These are phyloP conservation scores for Lithobius niger DNA, from an alignment of 1,140 invertebrate species.

Conservation along the genomic window DNA sequence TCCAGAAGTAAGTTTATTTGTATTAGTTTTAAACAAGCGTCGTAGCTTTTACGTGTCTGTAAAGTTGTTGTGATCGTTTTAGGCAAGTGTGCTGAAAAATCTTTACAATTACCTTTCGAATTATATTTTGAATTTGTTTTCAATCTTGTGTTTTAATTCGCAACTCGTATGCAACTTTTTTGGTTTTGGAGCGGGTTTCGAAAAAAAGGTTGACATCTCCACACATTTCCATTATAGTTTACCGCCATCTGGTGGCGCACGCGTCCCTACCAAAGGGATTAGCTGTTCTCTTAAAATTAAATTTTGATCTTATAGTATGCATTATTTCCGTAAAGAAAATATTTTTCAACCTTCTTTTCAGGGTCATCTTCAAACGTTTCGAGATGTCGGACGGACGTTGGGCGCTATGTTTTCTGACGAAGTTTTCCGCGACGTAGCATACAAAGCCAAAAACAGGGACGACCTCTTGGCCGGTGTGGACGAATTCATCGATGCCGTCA, in stretches of 20 bases:
- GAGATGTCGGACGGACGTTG: conserved; percentile 95
- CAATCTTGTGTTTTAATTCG: neutral
- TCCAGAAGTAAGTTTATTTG: conserved; percentile 48
- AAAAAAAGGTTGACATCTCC: too few species aligned
- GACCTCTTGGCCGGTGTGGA: conserved; percentile 93
- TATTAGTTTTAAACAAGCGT: neutral
- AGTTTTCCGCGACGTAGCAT: conserved; percentile 97
- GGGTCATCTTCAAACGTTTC: conserved; percentile 67
- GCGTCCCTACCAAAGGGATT: neutral
- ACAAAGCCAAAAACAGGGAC: conserved; percentile 80
- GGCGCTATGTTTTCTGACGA: conserved; percentile 97
- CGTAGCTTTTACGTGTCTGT: neutral
- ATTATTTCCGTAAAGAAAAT: neutral
- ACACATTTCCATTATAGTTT: too few species aligned
- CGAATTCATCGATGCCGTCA: conserved; percentile 90
- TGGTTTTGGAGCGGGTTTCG: neutral
- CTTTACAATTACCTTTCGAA: neutral
- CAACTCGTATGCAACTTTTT: neutral
- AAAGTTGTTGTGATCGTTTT: neutral
- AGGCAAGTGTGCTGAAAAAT: neutral
- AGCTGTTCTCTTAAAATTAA: neutral
- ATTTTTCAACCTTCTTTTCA: conserved; percentile 18
- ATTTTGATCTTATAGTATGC: neutral
- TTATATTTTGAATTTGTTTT: neutral
- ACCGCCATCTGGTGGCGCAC: too few species aligned